phyloP scores from a whole-genome alignment of 2,113 vertebrate species.

The Corythaeola cristata region DNA sequence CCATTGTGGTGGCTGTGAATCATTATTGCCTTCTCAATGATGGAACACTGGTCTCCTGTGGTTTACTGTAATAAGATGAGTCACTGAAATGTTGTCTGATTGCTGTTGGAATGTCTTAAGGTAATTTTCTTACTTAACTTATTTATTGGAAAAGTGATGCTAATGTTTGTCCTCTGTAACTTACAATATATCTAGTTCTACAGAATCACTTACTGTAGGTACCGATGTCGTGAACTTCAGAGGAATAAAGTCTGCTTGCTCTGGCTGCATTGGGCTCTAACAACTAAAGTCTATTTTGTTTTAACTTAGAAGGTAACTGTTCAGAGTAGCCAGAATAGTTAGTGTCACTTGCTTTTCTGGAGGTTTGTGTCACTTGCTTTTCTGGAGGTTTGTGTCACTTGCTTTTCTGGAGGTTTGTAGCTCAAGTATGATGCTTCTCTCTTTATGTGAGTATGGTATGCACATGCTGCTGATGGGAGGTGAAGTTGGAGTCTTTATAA shows the following conservation, averaged over 20 bases:
- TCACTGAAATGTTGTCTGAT: constrained; percentile 40
- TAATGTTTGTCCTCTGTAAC: background rate
- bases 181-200: background rate
- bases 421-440: background rate
- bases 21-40: constrained; percentile 14
- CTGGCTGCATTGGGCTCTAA: background rate
- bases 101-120: background rate
- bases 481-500: background rate
- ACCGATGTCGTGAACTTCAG: background rate
- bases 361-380: background rate
- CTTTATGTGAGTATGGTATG: background rate
- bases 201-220: background rate
- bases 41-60: constrained; percentile 33
- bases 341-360: background rate
- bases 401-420: background rate
- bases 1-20: constrained; percentile 24
- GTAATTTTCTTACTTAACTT: constrained; percentile 18
- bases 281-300: background rate
- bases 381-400: background rate
- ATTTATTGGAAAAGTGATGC: background rate
- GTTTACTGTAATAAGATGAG: constrained; percentile 24
- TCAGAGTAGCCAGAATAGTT: background rate
- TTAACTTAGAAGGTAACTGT: background rate
- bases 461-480: background rate
- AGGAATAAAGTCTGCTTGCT: background rate